A percentile compares a stretch with the other conserved stretches of the same genome.
These are phyloP conservation scores for Drosophila takahashii DNA, from an alignment of 1,140 invertebrate species.

Conservation along the genomic window DNA sequence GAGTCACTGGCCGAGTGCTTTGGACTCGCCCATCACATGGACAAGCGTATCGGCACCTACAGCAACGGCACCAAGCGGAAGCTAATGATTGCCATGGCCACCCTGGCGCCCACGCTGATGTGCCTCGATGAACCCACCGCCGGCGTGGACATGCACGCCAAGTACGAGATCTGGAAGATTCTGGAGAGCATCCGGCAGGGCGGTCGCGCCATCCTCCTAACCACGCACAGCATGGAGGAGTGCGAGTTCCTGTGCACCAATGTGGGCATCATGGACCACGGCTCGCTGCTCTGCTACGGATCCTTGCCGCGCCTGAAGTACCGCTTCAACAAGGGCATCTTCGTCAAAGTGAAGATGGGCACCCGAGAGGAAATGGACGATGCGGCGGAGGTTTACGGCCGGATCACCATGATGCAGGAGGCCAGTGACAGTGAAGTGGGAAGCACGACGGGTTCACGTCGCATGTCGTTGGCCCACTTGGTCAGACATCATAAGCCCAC, in stretches of 20 bases:
- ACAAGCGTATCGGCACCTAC: constrained; percentile 84
- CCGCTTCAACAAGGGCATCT: constrained; percentile 84
- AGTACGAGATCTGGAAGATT: constrained; percentile 93
- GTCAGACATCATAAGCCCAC: background rate
- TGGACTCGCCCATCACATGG: constrained; percentile 10
- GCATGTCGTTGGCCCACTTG: background rate
- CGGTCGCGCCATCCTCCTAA: constrained; percentile 80
- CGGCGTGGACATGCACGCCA: constrained; percentile 96
- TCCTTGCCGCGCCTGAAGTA: constrained; percentile 80
- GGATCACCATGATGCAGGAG: background rate
- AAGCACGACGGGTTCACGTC: background rate
- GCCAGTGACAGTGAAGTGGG: background rate
- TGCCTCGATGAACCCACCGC: constrained; percentile 96
- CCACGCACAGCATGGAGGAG: constrained; percentile 91
- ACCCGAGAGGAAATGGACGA: constrained; percentile 44
- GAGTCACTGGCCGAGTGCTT: constrained; percentile 20
- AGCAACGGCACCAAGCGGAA: constrained; percentile 95
- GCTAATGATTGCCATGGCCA: constrained; percentile 93
- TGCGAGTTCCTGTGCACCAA: constrained; percentile 90
- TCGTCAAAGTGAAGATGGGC: constrained; percentile 71
- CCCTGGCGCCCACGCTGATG: constrained; percentile 89
- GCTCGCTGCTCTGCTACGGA: constrained; percentile 86
- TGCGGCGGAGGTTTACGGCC: background rate
- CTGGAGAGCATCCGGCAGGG: constrained; percentile 60
- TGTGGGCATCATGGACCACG: constrained; percentile 92